Evolutionary conservation across 2,113 vertebrate species (phyloP).

Genomic region (Nicator chloris): DNA sequence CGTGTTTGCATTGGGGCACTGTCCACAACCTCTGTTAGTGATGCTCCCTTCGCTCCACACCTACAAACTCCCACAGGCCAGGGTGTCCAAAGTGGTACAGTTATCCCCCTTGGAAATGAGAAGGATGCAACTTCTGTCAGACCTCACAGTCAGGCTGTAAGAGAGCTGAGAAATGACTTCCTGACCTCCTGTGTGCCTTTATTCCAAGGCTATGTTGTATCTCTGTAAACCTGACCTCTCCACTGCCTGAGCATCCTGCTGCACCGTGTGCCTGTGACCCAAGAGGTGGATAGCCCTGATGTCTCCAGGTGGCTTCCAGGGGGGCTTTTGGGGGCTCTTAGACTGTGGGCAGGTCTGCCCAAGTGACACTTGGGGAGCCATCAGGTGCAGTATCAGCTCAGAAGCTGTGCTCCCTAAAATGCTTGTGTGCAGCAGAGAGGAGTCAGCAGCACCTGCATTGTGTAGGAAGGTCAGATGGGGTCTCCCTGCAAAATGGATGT

Average conservation of each 20-base stretch:
- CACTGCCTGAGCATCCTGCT: background rate
- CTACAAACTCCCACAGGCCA: background rate
- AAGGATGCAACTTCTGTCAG: background rate
- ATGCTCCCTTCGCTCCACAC: background rate
- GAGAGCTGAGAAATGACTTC: background rate
- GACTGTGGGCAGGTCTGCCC: background rate
- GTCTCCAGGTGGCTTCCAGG: background rate
- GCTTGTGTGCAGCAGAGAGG: background rate
- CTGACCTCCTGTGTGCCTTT: background rate
- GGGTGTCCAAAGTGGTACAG: background rate
- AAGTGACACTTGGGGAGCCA: background rate
- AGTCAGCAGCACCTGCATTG: background rate
- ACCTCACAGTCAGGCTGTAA: background rate
- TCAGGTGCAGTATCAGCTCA: background rate
- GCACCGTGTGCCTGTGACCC: background rate
- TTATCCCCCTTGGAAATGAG: background rate
- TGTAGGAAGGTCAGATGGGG: background rate
- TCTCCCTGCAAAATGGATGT: background rate
- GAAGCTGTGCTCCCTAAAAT: background rate
- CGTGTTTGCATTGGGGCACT: background rate
- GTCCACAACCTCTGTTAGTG: no score
- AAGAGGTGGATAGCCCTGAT: background rate
- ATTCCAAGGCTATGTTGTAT: accelerated
- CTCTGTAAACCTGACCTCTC: background rate
- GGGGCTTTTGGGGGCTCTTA: background rate